phyloP scores from a whole-genome alignment of 2,888 invertebrate species.

The Buathra laborator region DNA sequence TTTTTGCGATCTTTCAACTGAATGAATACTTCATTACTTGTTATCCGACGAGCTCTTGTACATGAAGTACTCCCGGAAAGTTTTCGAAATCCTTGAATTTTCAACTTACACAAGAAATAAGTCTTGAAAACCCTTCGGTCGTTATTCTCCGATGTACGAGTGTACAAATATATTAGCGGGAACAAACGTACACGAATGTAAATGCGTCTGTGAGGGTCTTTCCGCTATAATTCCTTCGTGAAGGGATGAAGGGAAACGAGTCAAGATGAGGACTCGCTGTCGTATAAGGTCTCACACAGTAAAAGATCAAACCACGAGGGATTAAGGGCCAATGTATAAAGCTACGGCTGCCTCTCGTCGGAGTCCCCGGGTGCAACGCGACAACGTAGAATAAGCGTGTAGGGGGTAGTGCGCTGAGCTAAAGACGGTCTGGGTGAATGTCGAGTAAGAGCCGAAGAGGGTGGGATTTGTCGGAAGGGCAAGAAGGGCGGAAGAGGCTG shows the following conservation, averaged over 20 bases:
- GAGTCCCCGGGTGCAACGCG: slow-evolving; percentile 74
- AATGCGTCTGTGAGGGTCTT: slow-evolving; percentile 4
- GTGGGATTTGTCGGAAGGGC: slow-evolving; percentile 50
- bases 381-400: slow-evolving; percentile 52
- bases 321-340: slow-evolving; percentile 54
- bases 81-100: background rate
- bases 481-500: slow-evolving; percentile 51
- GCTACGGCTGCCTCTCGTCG: slow-evolving; percentile 68
- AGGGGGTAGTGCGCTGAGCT: slow-evolving; percentile 19
- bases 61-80: background rate
- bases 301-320: slow-evolving; percentile 78
- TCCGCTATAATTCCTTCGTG: slow-evolving; percentile 34
- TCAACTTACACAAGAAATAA: background rate
- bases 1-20: too few relatives aligned
- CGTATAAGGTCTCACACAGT: slow-evolving; percentile 62
- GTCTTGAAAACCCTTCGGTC: background rate
- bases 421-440: slow-evolving; percentile 44
- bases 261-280: slow-evolving; percentile 54
- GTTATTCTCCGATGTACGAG: background rate
- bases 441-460: slow-evolving; percentile 49
- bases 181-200: background rate
- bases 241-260: slow-evolving; percentile 56
- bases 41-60: background rate
- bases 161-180: background rate
- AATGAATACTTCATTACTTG: background rate